phyloP scores from a whole-genome alignment of 2,888 invertebrate genomes.

The Entomobrya proxima region DNA sequence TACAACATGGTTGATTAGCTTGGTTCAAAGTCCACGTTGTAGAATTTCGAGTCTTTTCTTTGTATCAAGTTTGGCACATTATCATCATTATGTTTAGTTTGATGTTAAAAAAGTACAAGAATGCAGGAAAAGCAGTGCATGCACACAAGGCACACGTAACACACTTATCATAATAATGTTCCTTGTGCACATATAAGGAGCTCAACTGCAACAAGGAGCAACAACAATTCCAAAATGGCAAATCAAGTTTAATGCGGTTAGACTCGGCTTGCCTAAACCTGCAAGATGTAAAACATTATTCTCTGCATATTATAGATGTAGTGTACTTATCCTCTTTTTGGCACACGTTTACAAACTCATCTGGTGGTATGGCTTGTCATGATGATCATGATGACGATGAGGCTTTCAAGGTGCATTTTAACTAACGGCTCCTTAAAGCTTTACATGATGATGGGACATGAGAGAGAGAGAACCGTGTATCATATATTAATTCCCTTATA shows the following conservation, averaged over 20 bases:
- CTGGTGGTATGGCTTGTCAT: constrained; percentile 22
- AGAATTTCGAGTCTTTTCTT: not conserved
- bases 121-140: constrained; percentile 40
- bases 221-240: constrained; percentile 56
- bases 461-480: not conserved
- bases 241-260: constrained; percentile 65
- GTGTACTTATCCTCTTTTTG: constrained; percentile 42
- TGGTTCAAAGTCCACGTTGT: too few species aligned
- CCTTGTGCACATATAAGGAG: constrained; percentile 53
- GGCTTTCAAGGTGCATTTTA: constrained; percentile 56
- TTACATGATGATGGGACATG: not conserved
- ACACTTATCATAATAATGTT: constrained; percentile 11
- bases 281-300: not conserved
- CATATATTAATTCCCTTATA: not conserved
- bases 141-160: constrained; percentile 4
- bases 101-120: not conserved
- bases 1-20: too few species aligned
- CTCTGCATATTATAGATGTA: not conserved
- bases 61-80: not conserved
- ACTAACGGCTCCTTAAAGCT: constrained; percentile 53
- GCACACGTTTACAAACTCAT: constrained; percentile 62
- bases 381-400: constrained; percentile 20
- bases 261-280: constrained; percentile 19
- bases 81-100: not conserved
- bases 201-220: constrained; percentile 26